phyloP scores from a whole-genome alignment of 2,888 invertebrate species.

The Polydrusus cervinus region DNA sequence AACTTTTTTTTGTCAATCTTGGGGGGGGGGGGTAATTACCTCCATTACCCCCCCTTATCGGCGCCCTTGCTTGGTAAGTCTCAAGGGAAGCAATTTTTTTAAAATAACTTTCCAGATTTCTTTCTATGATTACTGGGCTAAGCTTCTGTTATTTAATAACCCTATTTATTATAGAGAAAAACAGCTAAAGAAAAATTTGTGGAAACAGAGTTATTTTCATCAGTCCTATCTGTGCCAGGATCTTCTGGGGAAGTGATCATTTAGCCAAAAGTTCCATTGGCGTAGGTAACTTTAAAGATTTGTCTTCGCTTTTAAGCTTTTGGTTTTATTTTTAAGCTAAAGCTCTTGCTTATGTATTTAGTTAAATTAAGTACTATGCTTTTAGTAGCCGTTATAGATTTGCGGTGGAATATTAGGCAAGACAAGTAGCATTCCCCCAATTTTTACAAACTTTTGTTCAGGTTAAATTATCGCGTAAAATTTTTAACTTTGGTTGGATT shows the following conservation, averaged over 20 bases:
- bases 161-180: slow-evolving; percentile 4
- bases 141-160: neutral
- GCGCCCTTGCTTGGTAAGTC: no score
- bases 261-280: neutral
- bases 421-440: no score
- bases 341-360: no score
- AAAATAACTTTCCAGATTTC: neutral
- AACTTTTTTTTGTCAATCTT: no score
- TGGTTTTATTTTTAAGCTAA: neutral
- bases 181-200: slow-evolving; percentile 6
- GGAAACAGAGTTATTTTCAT: slow-evolving; percentile 17
- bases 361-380: no score
- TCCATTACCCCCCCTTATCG: no score
- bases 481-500: no score
- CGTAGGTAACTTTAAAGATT: neutral
- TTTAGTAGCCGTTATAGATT: no score
- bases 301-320: neutral
- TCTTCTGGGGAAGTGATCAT: slow-evolving; percentile 6
- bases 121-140: neutral
- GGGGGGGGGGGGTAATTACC: no score
- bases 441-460: no score
- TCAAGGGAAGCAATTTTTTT: neutral
- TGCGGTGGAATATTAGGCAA: no score
- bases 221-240: slow-evolving; percentile 1
- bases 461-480: no score